Evolutionary conservation across 1,140 invertebrate species (phyloP).

Genomic region (Bradynema listronoti): DNA sequence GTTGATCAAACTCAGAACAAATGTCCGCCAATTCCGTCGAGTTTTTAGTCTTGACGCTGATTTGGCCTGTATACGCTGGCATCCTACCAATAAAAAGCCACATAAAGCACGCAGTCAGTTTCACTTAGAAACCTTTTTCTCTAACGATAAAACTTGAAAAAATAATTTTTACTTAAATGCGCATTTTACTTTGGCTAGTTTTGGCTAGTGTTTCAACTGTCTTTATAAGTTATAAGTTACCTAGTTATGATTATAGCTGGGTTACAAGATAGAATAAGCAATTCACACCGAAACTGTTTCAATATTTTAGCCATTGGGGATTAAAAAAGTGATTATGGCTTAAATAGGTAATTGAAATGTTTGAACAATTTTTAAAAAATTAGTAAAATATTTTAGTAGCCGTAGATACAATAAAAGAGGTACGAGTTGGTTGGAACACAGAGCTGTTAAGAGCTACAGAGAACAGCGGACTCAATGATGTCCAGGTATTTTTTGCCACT

Average conservation of each 20-base stretch:
- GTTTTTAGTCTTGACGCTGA: conserved; percentile 64
- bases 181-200: no score
- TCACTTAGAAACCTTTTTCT: no score
- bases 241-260: no score
- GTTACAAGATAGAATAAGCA: no score
- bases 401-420: conserved; percentile 64
- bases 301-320: no score
- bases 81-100: conserved; percentile 66
- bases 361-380: conserved; percentile 7
- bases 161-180: no score
- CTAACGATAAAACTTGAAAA: no score
- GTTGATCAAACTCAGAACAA: conserved; percentile 65
- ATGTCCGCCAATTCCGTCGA: conserved; percentile 65
- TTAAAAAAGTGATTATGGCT: no score
- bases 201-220: no score
- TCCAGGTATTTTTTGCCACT: conserved; percentile 41
- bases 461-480: conserved; percentile 59
- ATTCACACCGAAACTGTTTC: no score
- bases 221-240: no score
- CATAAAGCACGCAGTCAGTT: conserved; percentile 65
- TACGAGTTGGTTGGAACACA: conserved; percentile 65
- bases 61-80: conserved; percentile 64
- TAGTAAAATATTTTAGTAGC: conserved; percentile 60
- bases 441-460: conserved; percentile 64
- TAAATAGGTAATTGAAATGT: no score